A percentile compares a stretch with the other conserved stretches of the same genome.
Evolutionary conservation across 2,797 vertebrate species (phyloP).

Genomic region (Acropternis orthonyx): DNA sequence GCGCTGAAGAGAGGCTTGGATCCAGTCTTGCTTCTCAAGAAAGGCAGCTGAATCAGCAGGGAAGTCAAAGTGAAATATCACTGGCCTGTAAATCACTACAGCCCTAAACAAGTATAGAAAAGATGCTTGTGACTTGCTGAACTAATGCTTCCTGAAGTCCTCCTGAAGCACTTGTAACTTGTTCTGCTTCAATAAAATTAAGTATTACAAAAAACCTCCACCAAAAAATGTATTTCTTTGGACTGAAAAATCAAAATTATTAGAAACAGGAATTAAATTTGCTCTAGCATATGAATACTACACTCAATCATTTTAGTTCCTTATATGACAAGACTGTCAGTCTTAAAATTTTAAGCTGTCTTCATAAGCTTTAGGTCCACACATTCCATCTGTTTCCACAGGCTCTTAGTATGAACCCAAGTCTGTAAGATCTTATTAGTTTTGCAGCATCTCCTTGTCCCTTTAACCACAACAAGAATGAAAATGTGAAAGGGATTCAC

Average conservation of each 20-base stretch:
- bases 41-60: not conserved
- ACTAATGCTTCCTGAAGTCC: not conserved
- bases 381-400: not conserved
- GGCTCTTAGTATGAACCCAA: not conserved
- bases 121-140: not conserved
- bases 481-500: not conserved
- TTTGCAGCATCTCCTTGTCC: not conserved
- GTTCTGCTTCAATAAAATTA: not conserved
- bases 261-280: not conserved
- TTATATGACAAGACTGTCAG: not conserved
- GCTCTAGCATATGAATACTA: not conserved
- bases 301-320: not conserved
- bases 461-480: not conserved
- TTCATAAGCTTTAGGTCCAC: not conserved
- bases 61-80: not conserved
- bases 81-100: not conserved
- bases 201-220: not conserved
- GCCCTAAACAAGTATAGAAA: not conserved
- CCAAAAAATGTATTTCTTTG: not conserved
- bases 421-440: not conserved
- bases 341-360: not conserved
- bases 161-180: not conserved
- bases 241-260: not conserved
- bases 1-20: not conserved
- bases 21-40: not conserved